Base-by-base conservation (phyloP, 2,888 invertebrate species). In the Pammene fasciana region DNA sequence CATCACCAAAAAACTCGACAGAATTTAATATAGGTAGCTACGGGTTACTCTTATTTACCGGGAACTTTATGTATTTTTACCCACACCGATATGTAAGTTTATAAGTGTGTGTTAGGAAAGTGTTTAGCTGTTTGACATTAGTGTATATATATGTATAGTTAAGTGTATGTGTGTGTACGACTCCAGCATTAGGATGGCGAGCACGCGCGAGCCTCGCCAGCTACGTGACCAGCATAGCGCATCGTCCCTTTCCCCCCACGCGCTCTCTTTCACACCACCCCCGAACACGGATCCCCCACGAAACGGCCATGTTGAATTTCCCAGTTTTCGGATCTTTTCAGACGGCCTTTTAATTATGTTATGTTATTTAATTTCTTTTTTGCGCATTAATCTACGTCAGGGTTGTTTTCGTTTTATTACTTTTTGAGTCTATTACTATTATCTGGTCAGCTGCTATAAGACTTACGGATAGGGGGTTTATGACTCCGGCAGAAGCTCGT, bases 201-300 rank as follows among this genome's bases (percentile, higher is more conserved):
- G 87, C 90, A 91, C 92, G 92, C 89, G 88, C 90, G 88, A 86
- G 90, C 89, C 88, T 88, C 84, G 87, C 88, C 88, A 85, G 86
- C 79, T 82, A 92, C 93, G 93, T 93, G 93, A 93, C 92, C 84
- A 84, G 92, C 92, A 93, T 93, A 85, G 86, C 88, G 86, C 86
- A 89, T 86, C 88, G 86, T 89, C 90, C 89, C 86, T 89, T 89
- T 89, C 88, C 88, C 89, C 90, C 82, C 88, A 73, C 76, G 72
- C 82, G 83, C 86, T 82, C 80, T 89, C 89, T 76, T 85, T 88
- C 87, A 77, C 86, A 84, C 87, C 86, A 85, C 85, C 90, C 89
- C 89, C 83, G 82, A 82, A 85, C 56, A 85, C 64, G 64, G 62
- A 68, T 59, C 65, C 67, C 66, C 62, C 67, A 62, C 62, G 59